Percentiles rank a stretch among this genome's conserved stretches.
Conservation (phyloP, 2,888 invertebrate genomes). For the Ceramica pisi region DNA sequence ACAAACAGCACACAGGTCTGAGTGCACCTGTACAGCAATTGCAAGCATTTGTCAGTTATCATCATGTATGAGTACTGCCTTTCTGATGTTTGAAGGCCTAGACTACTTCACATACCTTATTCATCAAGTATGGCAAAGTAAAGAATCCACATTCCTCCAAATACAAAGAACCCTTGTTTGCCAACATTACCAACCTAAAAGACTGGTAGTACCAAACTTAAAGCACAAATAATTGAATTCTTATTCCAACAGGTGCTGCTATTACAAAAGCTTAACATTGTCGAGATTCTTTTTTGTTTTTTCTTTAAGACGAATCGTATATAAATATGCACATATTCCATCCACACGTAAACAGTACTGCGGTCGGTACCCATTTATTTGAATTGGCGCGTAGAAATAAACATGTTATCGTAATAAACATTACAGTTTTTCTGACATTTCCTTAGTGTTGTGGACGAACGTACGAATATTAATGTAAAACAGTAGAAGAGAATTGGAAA, state of each 20-base stretch:
- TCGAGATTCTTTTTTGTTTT: conserved; percentile 28
- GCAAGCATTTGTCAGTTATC: too few relatives aligned
- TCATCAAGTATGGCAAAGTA: too few relatives aligned
- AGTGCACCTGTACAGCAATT: too few relatives aligned
- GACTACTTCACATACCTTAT: too few relatives aligned
- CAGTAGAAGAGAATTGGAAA: conserved; percentile 9
- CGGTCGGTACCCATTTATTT: conserved; percentile 53
- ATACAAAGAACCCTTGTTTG: not conserved
- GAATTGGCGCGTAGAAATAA: conserved; percentile 55
- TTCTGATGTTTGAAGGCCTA: too few relatives aligned
- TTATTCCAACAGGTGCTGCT: conserved; percentile 27
- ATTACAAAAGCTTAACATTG: conserved; percentile 25
- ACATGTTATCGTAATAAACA: conserved; percentile 52
- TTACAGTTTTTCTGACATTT: conserved; percentile 40
- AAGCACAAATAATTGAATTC: conserved; percentile 15
- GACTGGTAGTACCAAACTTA: not conserved
- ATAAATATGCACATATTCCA: conserved; percentile 43
- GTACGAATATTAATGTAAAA: conserved; percentile 12
- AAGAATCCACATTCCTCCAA: not conserved
- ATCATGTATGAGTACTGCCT: too few relatives aligned
- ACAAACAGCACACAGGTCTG: too few relatives aligned
- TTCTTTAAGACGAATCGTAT: conserved; percentile 26
- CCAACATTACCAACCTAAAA: not conserved
- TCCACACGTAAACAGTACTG: conserved; percentile 37
- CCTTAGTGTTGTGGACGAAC: conserved; percentile 10